A percentile compares a stretch with the other conserved stretches of the same genome.
Conservation (phyloP, 1,140 invertebrate genomes). For the Aphaenogaster floridana region DNA sequence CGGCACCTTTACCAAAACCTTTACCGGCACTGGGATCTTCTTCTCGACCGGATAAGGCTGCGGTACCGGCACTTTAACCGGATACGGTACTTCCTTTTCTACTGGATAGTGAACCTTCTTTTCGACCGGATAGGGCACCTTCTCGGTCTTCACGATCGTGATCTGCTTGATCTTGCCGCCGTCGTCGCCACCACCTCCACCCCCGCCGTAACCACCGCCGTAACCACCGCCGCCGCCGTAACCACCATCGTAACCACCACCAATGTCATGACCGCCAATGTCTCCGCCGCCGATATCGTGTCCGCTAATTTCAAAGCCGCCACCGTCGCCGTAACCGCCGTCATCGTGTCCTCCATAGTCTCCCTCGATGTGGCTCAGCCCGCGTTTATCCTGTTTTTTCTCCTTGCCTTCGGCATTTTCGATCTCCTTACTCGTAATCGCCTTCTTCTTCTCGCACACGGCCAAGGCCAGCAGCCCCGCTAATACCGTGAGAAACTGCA, state of each 20-base stretch:
- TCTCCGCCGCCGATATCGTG: slow-evolving; percentile 62
- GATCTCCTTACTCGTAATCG: slow-evolving; percentile 81
- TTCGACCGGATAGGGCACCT: slow-evolving; percentile 88
- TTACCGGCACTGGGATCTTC: slow-evolving; percentile 90
- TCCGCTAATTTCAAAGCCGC: slow-evolving; percentile 21
- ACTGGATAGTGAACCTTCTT: slow-evolving; percentile 90
- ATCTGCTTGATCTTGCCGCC: slow-evolving; percentile 85
- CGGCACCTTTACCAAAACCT: slow-evolving; percentile 90
- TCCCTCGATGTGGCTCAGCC: slow-evolving; percentile 87
- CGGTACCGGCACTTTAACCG: slow-evolving; percentile 89
- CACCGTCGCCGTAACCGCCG: slow-evolving; percentile 52
- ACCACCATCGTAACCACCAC: slow-evolving; percentile 67
- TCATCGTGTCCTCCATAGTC: slow-evolving; percentile 83
- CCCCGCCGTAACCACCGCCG: not conserved
- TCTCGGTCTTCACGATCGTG: slow-evolving; percentile 90
- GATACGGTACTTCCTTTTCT: slow-evolving; percentile 88
- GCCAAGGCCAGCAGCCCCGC: slow-evolving; percentile 87
- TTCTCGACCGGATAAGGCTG: slow-evolving; percentile 90
- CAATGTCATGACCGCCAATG: not conserved
- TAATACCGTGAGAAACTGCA: slow-evolving; percentile 80
- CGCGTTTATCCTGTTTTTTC: slow-evolving; percentile 90
- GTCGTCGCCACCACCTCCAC: slow-evolving; percentile 23
- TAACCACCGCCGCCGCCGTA: slow-evolving; percentile 68
- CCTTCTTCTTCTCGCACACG: slow-evolving; percentile 85
- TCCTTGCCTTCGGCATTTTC: slow-evolving; percentile 72